Conservation (phyloP, 2,888 invertebrate genomes). For the Tenthredo livida region DNA sequence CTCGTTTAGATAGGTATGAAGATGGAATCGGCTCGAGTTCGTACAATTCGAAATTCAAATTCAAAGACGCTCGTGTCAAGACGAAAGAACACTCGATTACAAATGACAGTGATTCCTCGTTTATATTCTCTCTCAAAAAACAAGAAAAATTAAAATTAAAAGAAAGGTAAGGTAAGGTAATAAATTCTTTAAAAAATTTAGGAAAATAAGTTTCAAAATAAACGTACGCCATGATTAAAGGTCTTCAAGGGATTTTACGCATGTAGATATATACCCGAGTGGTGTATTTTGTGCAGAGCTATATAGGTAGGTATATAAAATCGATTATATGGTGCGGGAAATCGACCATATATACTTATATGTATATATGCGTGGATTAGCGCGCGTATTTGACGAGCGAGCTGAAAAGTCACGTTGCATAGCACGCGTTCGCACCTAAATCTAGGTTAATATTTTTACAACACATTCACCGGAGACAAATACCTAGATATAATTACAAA, state of each 20-base stretch:
- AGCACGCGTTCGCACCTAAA: slow-evolving; percentile 71
- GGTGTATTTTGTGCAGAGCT: neutral
- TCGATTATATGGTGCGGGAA: neutral
- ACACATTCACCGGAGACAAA: slow-evolving; percentile 59
- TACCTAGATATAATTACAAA: slow-evolving; percentile 46
- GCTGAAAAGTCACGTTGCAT: slow-evolving; percentile 73
- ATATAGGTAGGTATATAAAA: neutral
- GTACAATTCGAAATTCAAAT: neutral
- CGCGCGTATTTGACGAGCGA: slow-evolving; percentile 4
- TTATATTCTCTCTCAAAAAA: too few relatives aligned
- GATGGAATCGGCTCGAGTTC: neutral
- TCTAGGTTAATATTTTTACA: slow-evolving; percentile 75
- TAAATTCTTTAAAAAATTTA: neutral
- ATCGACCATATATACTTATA: neutral
- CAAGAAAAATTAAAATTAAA: too few relatives aligned
- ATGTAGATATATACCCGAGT: neutral
- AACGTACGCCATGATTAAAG: too few relatives aligned
- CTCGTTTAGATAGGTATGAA: neutral
- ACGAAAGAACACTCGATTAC: neutral
- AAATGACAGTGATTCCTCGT: neutral
- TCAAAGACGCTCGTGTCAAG: neutral
- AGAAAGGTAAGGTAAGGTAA: neutral
- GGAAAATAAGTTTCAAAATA: neutral
- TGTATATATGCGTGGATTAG: slow-evolving; percentile 12
- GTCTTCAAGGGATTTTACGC: too few relatives aligned